Conservation (phyloP, 2,113 vertebrate species). For the Pterocles orientalis region DNA sequence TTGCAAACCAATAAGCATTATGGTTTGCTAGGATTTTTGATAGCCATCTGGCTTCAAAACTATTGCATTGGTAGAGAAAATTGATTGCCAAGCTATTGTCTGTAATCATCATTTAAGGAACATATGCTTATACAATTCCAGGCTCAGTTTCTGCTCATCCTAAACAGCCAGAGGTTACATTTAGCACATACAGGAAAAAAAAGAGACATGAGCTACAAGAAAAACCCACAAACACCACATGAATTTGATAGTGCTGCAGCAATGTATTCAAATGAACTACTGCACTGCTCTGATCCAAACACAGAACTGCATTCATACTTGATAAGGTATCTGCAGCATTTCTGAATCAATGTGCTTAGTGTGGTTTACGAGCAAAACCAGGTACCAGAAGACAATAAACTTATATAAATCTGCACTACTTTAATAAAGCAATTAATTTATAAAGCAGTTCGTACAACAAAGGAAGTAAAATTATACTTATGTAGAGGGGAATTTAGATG, state of each 20-base stretch:
- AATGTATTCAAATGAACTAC: background rate
- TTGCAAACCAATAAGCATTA: background rate
- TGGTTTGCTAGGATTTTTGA: background rate
- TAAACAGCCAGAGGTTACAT: background rate
- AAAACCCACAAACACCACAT: background rate
- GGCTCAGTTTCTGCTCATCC: background rate
- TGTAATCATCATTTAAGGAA: background rate
- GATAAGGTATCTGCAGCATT: background rate
- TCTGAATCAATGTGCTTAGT: background rate
- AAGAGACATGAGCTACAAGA: background rate
- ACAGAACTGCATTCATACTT: background rate
- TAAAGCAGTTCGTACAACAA: background rate
- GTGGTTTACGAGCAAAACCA: background rate
- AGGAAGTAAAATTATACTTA: background rate
- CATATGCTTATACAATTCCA: background rate
- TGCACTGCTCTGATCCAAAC: background rate
- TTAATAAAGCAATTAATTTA: constrained; percentile 39
- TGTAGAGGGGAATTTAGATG: background rate
- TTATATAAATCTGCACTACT: background rate
- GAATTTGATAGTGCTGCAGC: background rate
- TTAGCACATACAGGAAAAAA: background rate
- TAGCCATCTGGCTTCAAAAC: background rate
- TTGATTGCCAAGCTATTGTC: background rate
- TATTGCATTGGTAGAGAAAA: background rate
- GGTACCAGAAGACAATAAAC: background rate